Evolutionary conservation across 2,888 invertebrate species (phyloP).

Genomic region (Belgica antarctica): DNA sequence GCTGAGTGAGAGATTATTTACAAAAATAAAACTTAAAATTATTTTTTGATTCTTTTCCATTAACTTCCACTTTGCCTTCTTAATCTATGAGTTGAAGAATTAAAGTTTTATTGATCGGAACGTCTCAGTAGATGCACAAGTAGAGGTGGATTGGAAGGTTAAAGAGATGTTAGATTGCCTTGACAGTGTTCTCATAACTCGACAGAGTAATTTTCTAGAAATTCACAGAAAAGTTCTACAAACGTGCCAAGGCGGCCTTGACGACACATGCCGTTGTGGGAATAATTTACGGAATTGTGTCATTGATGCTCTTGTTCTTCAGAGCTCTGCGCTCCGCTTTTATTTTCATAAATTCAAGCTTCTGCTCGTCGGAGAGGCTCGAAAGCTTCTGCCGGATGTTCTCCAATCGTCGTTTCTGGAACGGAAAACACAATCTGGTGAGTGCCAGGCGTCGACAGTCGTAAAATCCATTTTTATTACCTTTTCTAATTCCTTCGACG

Average conservation of each 20-base stretch:
- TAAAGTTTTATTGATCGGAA: constrained; percentile 10
- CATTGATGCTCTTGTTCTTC: constrained; percentile 31
- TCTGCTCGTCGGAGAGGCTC: constrained; percentile 22
- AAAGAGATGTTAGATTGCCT: neutral
- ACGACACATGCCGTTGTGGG: too few relatives aligned
- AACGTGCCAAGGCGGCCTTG: too few relatives aligned
- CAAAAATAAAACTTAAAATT: constrained; percentile 23
- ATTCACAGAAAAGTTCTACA: too few relatives aligned
- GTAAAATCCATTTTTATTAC: neutral
- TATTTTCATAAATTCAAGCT: constrained; percentile 26
- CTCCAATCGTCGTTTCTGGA: constrained; percentile 34
- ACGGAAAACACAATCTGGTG: neutral
- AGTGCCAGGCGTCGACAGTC: neutral
- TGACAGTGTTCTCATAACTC: too few relatives aligned
- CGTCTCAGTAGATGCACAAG: neutral
- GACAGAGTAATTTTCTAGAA: too few relatives aligned
- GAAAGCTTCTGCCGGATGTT: constrained; percentile 21
- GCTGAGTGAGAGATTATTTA: constrained; percentile 21
- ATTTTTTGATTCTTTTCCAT: neutral
- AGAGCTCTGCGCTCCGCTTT: constrained; percentile 30
- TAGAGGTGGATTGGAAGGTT: too few relatives aligned
- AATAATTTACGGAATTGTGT: constrained; percentile 31
- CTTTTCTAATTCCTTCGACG: neutral
- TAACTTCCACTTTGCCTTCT: neutral
- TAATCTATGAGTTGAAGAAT: neutral